These are phyloP conservation scores for Cryptomyrus ogoouensis DNA, from an alignment of 2,113 vertebrate genomes.

Conservation along the genomic window DNA sequence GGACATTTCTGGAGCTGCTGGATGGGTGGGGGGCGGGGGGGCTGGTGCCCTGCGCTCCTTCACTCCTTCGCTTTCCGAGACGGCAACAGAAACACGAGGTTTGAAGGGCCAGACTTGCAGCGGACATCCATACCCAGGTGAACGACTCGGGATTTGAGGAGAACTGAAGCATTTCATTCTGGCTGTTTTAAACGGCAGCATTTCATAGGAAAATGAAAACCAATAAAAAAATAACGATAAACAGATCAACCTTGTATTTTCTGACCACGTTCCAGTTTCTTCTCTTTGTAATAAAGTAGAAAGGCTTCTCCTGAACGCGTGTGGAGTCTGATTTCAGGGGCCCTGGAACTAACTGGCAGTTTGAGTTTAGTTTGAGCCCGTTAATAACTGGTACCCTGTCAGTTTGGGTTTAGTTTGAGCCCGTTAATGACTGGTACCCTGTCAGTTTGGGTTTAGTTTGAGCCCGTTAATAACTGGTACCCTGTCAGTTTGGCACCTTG, in stretches of 20 bases:
- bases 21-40: slow-evolving; percentile 64
- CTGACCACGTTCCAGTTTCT: slow-evolving; percentile 93
- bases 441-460: background rate
- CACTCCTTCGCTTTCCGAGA: slow-evolving; percentile 66
- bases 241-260: slow-evolving; percentile 99
- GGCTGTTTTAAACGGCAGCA: slow-evolving; percentile 93
- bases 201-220: slow-evolving; percentile 90
- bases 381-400: background rate
- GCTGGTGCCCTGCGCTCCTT: slow-evolving; percentile 75
- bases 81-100: slow-evolving; percentile 21
- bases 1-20: slow-evolving; percentile 84
- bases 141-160: slow-evolving; percentile 76
- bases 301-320: slow-evolving; percentile 84
- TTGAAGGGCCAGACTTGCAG: slow-evolving; percentile 85
- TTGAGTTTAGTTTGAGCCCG: background rate
- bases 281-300: slow-evolving; percentile 99
- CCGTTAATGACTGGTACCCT: background rate
- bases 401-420: background rate
- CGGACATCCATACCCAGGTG: slow-evolving; percentile 81
- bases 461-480: too few species aligned
- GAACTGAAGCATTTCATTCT: slow-evolving; percentile 82
- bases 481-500: background rate
- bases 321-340: slow-evolving; percentile 15
- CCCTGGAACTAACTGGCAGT: background rate
- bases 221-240: slow-evolving; percentile 56